A percentile compares a stretch with the other conserved stretches of the same genome.
phyloP scores from a whole-genome alignment of 2,113 vertebrate species.

The Edolisoma coerulescens region DNA sequence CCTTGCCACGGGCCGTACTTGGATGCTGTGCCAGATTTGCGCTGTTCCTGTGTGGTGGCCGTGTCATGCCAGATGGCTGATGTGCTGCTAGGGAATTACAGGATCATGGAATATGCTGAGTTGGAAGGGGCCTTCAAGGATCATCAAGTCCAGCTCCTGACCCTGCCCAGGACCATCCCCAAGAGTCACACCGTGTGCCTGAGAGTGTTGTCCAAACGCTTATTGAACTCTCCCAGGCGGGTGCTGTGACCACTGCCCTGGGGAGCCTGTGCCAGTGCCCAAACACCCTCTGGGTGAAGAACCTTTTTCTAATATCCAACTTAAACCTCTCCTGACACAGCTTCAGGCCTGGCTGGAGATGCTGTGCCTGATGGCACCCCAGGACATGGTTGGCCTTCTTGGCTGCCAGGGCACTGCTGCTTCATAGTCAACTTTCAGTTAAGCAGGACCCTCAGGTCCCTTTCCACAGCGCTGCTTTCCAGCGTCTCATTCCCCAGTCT shows the following conservation, averaged over 20 bases:
- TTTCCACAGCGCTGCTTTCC: not conserved
- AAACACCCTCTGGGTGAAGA: not conserved
- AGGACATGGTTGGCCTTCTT: not conserved
- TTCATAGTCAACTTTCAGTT: not conserved
- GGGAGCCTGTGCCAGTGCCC: not conserved
- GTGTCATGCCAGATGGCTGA: rapidly evolving
- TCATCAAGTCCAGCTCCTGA: not conserved
- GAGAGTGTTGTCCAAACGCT: not conserved
- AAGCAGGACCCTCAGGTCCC: not conserved
- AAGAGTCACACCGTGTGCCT: not conserved
- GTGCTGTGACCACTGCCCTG: not conserved
- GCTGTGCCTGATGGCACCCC: not conserved
- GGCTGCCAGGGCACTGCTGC: not conserved
- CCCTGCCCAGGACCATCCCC: no score
- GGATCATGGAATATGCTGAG: not conserved
- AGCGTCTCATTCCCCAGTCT: not conserved
- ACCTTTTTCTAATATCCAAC: not conserved
- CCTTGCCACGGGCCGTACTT: not conserved
- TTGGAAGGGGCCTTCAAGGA: not conserved
- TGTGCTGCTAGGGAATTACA: not conserved
- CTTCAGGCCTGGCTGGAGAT: not conserved
- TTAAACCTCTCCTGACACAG: not conserved
- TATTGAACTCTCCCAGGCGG: not conserved
- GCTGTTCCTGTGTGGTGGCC: not conserved
- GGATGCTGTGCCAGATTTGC: not conserved